These are phyloP conservation scores for Moxostoma hubbsi DNA, from an alignment of 2,797 vertebrate genomes.

Conservation along the genomic window DNA sequence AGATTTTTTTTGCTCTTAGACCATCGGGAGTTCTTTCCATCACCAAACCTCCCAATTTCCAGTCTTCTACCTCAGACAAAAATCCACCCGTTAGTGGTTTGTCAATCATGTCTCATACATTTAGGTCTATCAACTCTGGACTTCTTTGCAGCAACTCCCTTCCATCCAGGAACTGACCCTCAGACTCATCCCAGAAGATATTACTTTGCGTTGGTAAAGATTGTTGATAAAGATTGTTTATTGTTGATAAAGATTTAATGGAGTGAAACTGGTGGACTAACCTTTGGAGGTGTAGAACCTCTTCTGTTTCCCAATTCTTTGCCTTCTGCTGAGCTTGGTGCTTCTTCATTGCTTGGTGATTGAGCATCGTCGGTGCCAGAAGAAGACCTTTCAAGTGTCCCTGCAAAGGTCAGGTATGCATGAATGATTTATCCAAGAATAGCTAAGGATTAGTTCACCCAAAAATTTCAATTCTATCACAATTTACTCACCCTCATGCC, in stretches of 20 bases:
- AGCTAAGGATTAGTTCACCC: too few species aligned
- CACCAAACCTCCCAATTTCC: background rate
- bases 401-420: constrained; percentile 41
- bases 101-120: constrained; percentile 9
- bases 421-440: constrained; percentile 9
- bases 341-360: constrained; percentile 56
- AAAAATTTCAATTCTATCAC: too few species aligned
- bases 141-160: constrained; percentile 57
- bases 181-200: constrained; percentile 78
- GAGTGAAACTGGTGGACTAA: constrained; percentile 36
- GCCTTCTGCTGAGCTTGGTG: constrained; percentile 58
- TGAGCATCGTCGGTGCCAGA: constrained; percentile 64
- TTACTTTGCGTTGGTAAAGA: constrained; percentile 60
- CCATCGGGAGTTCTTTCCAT: background rate
- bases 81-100: background rate
- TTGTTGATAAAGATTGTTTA: background rate
- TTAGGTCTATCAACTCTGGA: constrained; percentile 26
- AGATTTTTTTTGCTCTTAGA: background rate
- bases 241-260: background rate
- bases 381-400: constrained; percentile 55
- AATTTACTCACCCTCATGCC: too few species aligned
- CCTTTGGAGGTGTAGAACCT: constrained; percentile 54
- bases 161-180: constrained; percentile 66
- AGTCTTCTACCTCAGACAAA: background rate
- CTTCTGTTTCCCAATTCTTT: constrained; percentile 56